phyloP scores from a whole-genome alignment of 2,113 vertebrate genomes.

The Hydrochoerus hydrochaeris region DNA sequence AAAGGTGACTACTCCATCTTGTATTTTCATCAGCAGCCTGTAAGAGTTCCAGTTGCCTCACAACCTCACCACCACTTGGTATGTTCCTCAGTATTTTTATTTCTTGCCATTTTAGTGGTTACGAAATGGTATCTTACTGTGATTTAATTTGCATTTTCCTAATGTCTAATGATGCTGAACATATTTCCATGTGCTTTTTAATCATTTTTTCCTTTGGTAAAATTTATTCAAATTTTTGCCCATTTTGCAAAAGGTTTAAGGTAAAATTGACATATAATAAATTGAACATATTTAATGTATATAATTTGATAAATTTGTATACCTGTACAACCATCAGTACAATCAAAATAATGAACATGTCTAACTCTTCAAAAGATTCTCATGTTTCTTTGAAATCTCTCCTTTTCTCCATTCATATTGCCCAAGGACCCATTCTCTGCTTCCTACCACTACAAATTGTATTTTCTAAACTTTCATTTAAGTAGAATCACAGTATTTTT shows the following conservation, averaged over 20 bases:
- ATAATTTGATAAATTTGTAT: neutral
- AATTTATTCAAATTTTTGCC: slow-evolving; percentile 24
- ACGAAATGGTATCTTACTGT: neutral
- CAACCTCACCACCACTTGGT: neutral
- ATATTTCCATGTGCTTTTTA: neutral
- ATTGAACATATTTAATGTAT: neutral
- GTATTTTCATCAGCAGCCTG: neutral
- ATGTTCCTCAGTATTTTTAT: neutral
- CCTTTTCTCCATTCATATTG: neutral
- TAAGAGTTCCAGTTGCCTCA: neutral
- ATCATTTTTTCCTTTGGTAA: slow-evolving; percentile 33
- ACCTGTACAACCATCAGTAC: neutral
- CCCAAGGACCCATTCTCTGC: neutral
- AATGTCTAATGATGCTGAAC: neutral
- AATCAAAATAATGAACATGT: neutral
- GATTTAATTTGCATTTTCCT: neutral
- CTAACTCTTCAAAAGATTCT: neutral
- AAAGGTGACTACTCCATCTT: neutral
- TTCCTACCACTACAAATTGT: neutral
- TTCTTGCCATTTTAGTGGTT: neutral
- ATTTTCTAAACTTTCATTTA: neutral
- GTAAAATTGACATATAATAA: neutral
- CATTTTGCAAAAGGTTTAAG: neutral
- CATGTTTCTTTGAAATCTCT: neutral
- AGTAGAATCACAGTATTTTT: neutral